Percentiles rank a stretch among this genome's conserved stretches.
These are phyloP conservation scores for Alloplasta piceator DNA, from an alignment of 2,888 invertebrate species.

Conservation along the genomic window DNA sequence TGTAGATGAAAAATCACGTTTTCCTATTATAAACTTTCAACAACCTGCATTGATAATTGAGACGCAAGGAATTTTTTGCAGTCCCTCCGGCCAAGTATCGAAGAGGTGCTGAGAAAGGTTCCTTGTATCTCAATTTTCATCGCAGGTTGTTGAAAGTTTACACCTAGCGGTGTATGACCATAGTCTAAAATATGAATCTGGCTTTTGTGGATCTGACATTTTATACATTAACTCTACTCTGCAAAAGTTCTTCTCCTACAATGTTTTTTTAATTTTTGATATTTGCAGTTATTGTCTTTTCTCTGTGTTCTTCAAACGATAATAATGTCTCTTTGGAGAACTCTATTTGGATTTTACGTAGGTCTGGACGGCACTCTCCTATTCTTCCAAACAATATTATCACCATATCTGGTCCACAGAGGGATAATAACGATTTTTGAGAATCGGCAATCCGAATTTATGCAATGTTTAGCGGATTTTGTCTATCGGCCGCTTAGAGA, in stretches of 20 bases:
- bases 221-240: background rate
- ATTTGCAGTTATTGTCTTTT: background rate
- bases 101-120: background rate
- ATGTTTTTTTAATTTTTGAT: background rate
- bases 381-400: constrained; percentile 6
- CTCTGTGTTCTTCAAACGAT: constrained; percentile 3
- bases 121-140: background rate
- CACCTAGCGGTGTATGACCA: background rate
- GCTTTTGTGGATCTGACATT: constrained; percentile 2
- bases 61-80: background rate
- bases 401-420: constrained; percentile 8
- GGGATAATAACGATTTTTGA: constrained; percentile 8
- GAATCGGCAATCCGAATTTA: constrained; percentile 3
- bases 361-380: constrained; percentile 13
- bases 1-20: background rate
- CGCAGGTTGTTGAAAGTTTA: background rate
- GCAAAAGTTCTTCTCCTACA: background rate
- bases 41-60: background rate
- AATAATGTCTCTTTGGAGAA: constrained; percentile 6
- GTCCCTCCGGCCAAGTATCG: background rate
- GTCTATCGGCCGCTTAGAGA: constrained; percentile 10
- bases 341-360: constrained; percentile 11
- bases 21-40: constrained; percentile 5
- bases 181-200: background rate
- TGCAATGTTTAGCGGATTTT: constrained; percentile 10